Evolutionary conservation across 1,140 invertebrate genomes (phyloP), one percentile per base, ranked within the genome.

Genomic region (Magallana ariakensis): DNA sequence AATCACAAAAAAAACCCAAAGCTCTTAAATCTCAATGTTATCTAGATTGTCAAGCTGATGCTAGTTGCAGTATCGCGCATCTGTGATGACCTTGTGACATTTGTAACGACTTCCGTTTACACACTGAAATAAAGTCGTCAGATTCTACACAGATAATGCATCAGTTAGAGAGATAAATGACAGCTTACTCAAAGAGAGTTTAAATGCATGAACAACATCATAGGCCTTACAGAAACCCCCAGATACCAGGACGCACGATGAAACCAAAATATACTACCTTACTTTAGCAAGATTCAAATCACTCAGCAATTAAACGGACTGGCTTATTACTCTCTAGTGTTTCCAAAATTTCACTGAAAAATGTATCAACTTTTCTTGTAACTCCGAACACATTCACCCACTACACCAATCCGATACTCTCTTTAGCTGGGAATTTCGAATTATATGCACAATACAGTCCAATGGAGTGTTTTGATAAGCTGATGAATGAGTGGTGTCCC

Each of bases 31-130:
- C 26, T 70, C 66, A 22, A 33, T 26, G 66, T 3, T 75, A 75
- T 75, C 66, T 75, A 26, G 66, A 75, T 75, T 33, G 66, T 75
- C 26, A 26, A 26, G 66, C 66, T 75, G 66, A 75, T 75, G 66
- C 66, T 13, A 19, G 22, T 75, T 75, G 22, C 66, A 26, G 66
- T 46, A 75, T 75, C 22, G 66, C 66, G 66, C 66, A 75, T 75
- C 66, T 75, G 19, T 75, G 66, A 75, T 75, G 66, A 75, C 66
- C 66, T 75, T 75, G 66, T 75, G 66, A 75, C 66, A 75, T 26
- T 11, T 46, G 9, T 75, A 75, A 75, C 66, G 66, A 75, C 66
- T 75, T 75, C 66, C 66, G 66, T 75, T 75, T 75, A 75, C 22
- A 75, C 22, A 33, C 15, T 75, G 66, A 75, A 75, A 75, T 75